phyloP scores from a whole-genome alignment of 2,113 vertebrate species.

The Scartelaos histophorus region DNA sequence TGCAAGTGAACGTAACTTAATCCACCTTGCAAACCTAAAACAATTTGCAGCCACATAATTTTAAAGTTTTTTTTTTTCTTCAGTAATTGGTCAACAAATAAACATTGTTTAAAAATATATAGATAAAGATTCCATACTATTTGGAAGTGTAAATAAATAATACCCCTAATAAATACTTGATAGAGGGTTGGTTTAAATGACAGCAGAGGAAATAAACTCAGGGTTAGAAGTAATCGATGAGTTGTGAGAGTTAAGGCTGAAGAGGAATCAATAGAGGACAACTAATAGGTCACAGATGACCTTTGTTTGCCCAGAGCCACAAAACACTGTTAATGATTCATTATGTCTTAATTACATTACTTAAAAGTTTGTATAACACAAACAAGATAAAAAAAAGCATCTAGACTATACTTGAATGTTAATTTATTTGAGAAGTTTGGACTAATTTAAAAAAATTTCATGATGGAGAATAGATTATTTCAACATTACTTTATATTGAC shows the following conservation, averaged over 20 bases:
- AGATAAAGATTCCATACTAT: background rate
- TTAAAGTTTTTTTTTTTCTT: background rate
- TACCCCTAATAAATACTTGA: background rate
- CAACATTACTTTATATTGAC: too few species aligned
- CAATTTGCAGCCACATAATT: background rate
- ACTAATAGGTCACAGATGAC: background rate
- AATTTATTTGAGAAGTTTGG: background rate
- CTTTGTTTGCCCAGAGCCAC: constrained; percentile 2
- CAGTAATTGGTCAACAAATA: background rate
- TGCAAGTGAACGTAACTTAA: background rate
- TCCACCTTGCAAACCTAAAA: background rate
- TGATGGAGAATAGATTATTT: background rate
- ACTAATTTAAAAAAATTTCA: background rate
- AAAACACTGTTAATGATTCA: background rate
- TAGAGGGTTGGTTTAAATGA: background rate
- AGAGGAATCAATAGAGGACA: background rate
- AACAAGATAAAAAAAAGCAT: background rate
- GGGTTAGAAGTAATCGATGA: background rate
- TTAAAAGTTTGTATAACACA: background rate
- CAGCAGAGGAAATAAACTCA: background rate
- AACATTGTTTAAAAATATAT: background rate
- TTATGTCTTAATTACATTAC: background rate
- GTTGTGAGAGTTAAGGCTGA: background rate
- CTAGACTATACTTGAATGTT: background rate
- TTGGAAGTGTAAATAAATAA: background rate